phyloP scores from a whole-genome alignment of 23 tunicate species.

The Botrylloides violaceus region DNA sequence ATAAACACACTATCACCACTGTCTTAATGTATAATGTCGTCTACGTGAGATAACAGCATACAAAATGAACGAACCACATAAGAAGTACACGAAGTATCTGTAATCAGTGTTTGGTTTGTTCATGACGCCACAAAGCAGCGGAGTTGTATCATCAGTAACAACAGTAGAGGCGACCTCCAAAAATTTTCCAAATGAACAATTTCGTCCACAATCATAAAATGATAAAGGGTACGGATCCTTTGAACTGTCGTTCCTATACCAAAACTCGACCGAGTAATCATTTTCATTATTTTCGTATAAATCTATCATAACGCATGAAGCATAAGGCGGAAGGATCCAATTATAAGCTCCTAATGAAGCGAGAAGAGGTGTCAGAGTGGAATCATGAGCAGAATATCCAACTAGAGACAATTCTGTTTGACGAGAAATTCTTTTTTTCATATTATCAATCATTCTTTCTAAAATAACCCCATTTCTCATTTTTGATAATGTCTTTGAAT shows the following conservation, averaged over 20 bases:
- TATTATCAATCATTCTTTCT: constrained; percentile 6
- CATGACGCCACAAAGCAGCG: background rate
- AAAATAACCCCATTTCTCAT: constrained; percentile 9
- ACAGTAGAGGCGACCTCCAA: background rate
- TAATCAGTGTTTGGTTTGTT: background rate
- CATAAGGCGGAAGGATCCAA: constrained; percentile 17
- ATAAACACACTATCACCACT: background rate
- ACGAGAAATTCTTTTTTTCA: background rate
- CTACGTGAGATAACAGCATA: background rate
- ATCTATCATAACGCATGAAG: constrained; percentile 17
- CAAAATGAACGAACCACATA: background rate
- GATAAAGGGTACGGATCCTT: background rate
- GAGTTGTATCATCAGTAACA: background rate
- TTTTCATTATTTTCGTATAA: background rate
- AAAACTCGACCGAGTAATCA: constrained; percentile 4
- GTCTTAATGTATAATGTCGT: background rate
- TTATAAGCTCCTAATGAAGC: constrained; percentile 8
- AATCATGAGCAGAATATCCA: constrained; percentile 19
- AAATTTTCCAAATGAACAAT: constrained; percentile 11
- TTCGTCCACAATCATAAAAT: constrained; percentile 3
- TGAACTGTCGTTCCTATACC: constrained; percentile 10
- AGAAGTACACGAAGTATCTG: background rate
- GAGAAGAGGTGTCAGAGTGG: constrained; percentile 5
- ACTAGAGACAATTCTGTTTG: background rate
- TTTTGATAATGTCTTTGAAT: constrained; percentile 7